These are phyloP conservation scores for Maylandia zebra DNA, from an alignment of 2,113 vertebrate species.

Conservation along the genomic window DNA sequence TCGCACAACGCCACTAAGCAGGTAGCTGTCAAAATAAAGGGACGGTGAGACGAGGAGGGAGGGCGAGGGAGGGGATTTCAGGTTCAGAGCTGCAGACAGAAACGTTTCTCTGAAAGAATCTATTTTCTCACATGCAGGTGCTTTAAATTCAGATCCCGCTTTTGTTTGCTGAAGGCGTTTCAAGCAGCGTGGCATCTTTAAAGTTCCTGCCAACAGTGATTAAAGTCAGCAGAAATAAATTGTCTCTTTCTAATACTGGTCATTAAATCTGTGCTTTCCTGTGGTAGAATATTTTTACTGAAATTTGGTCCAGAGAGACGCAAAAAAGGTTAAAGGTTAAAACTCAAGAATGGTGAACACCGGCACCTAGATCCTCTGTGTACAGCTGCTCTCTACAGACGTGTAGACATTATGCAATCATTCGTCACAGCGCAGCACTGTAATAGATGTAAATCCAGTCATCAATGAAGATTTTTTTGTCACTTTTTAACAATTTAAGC, in stretches of 20 bases:
- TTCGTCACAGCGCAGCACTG: not conserved
- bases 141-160: not conserved
- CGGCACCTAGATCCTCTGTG: not conserved
- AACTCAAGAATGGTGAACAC: rapidly evolving
- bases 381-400: not conserved
- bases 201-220: not conserved
- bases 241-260: not conserved
- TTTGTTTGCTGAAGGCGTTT: not conserved
- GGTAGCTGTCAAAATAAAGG: constrained; percentile 13
- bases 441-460: not conserved
- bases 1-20: not conserved
- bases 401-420: rapidly evolving
- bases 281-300: not conserved
- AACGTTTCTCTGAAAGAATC: not conserved
- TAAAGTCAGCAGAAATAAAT: not conserved
- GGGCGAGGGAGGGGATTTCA: not conserved
- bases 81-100: not conserved
- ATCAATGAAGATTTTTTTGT: rapidly evolving
- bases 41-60: not conserved
- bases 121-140: not conserved
- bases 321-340: not conserved
- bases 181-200: not conserved
- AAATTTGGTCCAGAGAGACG: not conserved
- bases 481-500: not conserved
- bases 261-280: not conserved